Base-by-base conservation (phyloP, 1,140 invertebrate genomes). In the Calephelis nemesis region DNA sequence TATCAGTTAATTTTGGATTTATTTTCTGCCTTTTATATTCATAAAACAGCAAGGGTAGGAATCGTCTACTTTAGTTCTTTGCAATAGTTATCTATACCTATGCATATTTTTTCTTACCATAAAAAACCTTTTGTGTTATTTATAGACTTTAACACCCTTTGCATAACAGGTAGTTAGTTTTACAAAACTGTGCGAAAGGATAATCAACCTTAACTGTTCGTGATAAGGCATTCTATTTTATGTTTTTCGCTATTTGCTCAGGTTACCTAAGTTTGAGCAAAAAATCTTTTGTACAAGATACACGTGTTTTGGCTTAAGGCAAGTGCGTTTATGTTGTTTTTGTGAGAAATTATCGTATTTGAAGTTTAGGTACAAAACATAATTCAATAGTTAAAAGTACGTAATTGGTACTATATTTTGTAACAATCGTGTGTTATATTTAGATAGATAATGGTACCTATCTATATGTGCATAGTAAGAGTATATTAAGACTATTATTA, bases 301-400 rank as follows among this genome's bases (percentile, higher is more conserved):
- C 70, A 71, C 65, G 70, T 71, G 70, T 71, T 68, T 63, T 65
- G 62, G 70, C 40, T 71, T 60, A 68, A 62, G 70, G 70, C 60
- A 54, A 64, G 42, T 63, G 62, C 70, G 62, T 66, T 71, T 71
- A 50, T 71, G 40, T 71, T 58, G n/a, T 63, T 63, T 63, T 52
- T 30, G n/a, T 12, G n/a, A 40, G 10, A 60, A 60, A 60, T 40
- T 19, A 8, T 60, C 30, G 30, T 40, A 60, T 40, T 60, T 12
- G 11, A 3, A 58, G 52, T 58, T 39, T 45, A 5, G 54, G 19
- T 4, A 11, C 30, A 10, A 11, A 12, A 40, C 40, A 40, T 12
- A 39, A n/a, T 19, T 54, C 19, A 58, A 58, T 58, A 58, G 54
- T 30, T 19, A 9, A 19, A 58, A 19, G 15, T 19, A 19, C 15